These are phyloP conservation scores for Camelus bactrianus DNA, from an alignment of 2,113 vertebrate species.

Conservation along the genomic window DNA sequence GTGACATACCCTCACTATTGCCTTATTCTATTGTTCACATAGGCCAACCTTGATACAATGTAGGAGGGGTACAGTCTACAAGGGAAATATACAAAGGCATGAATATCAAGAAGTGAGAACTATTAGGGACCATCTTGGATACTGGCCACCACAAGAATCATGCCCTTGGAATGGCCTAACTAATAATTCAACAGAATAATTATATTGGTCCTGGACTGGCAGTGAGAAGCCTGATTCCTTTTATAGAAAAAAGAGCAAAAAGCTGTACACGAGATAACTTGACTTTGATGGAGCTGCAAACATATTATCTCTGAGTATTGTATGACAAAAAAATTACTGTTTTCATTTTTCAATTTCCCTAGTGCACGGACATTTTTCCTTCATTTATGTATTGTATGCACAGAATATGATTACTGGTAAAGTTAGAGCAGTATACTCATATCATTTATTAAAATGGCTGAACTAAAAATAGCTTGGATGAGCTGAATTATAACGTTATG, in stretches of 20 bases:
- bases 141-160: neutral
- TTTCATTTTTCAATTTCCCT: neutral
- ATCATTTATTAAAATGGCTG: neutral
- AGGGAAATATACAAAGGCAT: neutral
- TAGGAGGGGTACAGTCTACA: neutral
- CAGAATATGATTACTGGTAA: neutral
- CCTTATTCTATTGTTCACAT: neutral
- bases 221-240: neutral
- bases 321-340: neutral
- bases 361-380: constrained; percentile 27
- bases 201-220: neutral
- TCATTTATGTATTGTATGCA: neutral
- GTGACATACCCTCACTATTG: neutral
- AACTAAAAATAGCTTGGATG: constrained; percentile 26
- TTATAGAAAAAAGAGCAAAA: neutral
- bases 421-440: neutral
- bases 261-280: neutral
- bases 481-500: neutral
- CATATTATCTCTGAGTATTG: neutral
- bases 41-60: neutral
- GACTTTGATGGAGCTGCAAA: neutral
- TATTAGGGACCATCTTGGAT: neutral
- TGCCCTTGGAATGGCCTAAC: neutral
- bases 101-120: neutral
- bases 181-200: constrained; percentile 8